Conservation (phyloP, 2,797 vertebrate genomes). For the Synanceia verrucosa region DNA sequence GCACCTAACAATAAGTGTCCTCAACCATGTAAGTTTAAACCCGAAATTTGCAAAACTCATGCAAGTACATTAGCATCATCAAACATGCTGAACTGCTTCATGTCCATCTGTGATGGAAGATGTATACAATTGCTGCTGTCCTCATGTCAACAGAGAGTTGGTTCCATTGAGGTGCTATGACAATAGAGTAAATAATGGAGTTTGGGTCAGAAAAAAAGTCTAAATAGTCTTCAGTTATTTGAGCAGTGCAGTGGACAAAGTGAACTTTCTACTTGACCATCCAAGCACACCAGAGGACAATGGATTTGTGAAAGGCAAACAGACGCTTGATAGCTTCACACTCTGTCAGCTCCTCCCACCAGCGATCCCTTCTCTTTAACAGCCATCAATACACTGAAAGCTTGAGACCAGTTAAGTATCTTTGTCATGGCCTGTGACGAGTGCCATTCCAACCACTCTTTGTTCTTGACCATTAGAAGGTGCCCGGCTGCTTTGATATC, state of each 20-base stretch:
- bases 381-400: conserved; percentile 1
- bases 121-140: not conserved
- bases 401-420: not conserved
- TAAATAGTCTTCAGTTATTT: not conserved
- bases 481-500: conserved; percentile 34
- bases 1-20: no score
- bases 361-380: not conserved
- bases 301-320: conserved; percentile 40
- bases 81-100: not conserved
- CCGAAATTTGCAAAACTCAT: not conserved
- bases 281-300: conserved; percentile 12
- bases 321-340: conserved; percentile 23
- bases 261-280: conserved; percentile 5
- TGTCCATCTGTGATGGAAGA: not conserved
- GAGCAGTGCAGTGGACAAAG: not conserved
- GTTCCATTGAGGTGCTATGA: not conserved
- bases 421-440: not conserved
- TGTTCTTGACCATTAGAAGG: conserved; percentile 21
- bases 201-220: conserved; percentile 3
- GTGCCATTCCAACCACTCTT: not conserved
- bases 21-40: not conserved
- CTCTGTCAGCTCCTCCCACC: conserved; percentile 10
- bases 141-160: not conserved
- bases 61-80: not conserved
- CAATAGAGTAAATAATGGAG: not conserved